Evolutionary conservation across 2,797 vertebrate genomes (phyloP), one percentile per base, ranked within the genome.

Genomic region (Sorex maritimensis): DNA sequence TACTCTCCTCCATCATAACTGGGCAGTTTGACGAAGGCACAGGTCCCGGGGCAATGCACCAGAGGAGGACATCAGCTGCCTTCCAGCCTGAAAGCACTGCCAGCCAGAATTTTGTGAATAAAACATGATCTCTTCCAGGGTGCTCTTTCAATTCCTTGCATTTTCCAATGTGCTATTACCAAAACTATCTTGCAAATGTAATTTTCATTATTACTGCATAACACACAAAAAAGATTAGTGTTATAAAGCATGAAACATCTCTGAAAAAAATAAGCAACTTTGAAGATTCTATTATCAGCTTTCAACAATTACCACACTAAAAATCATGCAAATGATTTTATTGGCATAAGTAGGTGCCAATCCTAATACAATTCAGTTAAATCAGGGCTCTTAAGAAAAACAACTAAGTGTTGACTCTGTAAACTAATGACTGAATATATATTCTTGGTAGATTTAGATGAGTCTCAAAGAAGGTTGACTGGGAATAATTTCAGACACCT

Each of bases 151-250:
- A 65, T 61, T 72, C 87, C 88, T 80, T 81, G 34, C 74, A 68
- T 86, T 88, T 89, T 87, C 96, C 77, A 94, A 96, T 44, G 15
- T 61, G 61, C 92, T 73, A 94, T 92, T 91, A 78, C 49, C 55
- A 83, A 72, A 61, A 87, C 49, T 73, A 83, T 93, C 94, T 91
- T 91, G 71, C 77, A 94, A 93, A 86, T 92, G 49, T 90, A 71
- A 94, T 94, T 94, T 86, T 41, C 80, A 93, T 81, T 96, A 73
- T 95, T 80, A 94, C 75, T 68, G 67, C 67, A 88, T 77, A 86
- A 95, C 46, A 78, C 26, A 81, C 28, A 81, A 94, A 65, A 81
- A 94, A 65, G 90, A 92, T 94, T 83, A 88, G 75, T 93, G 52
- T 87, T 88, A 91, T 61, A 90, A 93, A 81, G 61, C 71, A 81